Evolutionary conservation across 2,888 invertebrate species (phyloP).

Genomic region (Eutolmus rufibarbis): DNA sequence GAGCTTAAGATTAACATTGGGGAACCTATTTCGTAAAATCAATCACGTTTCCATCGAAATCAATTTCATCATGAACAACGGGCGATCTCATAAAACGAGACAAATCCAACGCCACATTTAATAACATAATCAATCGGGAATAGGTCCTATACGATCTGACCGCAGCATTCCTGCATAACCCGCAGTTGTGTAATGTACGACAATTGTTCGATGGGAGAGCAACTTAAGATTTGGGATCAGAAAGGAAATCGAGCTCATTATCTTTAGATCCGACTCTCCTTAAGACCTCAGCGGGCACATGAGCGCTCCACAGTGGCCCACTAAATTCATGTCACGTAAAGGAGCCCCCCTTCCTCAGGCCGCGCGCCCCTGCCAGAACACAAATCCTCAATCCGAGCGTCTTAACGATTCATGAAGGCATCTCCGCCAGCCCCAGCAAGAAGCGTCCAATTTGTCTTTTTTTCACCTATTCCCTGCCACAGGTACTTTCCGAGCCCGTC

Average conservation of each 20-base stretch:
- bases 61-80: not conserved
- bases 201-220: not conserved
- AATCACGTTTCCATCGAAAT: not conserved
- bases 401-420: not conserved
- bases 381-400: not conserved
- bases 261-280: not conserved
- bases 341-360: not conserved
- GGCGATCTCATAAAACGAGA: not conserved
- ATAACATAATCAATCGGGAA: not conserved
- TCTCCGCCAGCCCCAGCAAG: not conserved
- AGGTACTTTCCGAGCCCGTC: not conserved
- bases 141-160: not conserved
- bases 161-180: not conserved
- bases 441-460: conserved; percentile 29
- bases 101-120: not conserved
- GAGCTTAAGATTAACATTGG: not conserved
- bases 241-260: not conserved
- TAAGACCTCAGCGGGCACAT: not conserved
- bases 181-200: not conserved
- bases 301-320: not conserved
- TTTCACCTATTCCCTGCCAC: conserved; percentile 1
- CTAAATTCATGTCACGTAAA: conserved; percentile 25
- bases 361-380: not conserved
- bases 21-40: not conserved
- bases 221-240: not conserved